phyloP scores from a whole-genome alignment of 2,113 vertebrate genomes.

The Vicugna pacos region DNA sequence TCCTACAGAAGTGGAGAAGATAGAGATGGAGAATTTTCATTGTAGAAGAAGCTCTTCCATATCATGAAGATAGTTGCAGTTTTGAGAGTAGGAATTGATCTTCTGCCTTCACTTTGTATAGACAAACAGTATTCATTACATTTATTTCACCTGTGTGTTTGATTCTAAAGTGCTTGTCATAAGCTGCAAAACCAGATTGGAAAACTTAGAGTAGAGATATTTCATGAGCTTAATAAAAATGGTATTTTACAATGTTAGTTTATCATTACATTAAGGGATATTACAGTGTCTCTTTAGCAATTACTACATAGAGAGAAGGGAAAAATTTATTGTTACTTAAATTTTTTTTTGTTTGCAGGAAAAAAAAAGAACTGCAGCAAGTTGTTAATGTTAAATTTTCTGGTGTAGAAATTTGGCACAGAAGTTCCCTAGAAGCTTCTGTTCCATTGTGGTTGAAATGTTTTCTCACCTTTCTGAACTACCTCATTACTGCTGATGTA shows the following conservation, averaged over 20 bases:
- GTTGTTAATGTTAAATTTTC: slow-evolving; percentile 2
- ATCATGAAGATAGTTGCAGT: background rate
- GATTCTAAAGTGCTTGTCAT: background rate
- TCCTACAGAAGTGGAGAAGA: background rate
- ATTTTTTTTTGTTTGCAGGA: slow-evolving; percentile 28
- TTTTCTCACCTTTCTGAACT: slow-evolving; percentile 69
- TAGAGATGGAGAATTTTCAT: background rate
- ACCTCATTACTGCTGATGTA: slow-evolving; percentile 49
- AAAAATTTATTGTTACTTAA: background rate
- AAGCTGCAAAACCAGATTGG: background rate
- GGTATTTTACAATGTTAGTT: background rate
- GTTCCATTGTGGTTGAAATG: slow-evolving; percentile 70
- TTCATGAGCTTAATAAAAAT: slow-evolving; percentile 55
- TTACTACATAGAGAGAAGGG: background rate
- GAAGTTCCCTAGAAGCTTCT: slow-evolving; percentile 56
- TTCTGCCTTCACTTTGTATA: background rate
- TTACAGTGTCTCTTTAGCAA: background rate
- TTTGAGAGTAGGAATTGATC: background rate
- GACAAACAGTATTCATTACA: background rate
- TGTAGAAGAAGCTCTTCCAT: background rate
- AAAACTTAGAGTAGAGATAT: slow-evolving; percentile 9
- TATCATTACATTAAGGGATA: background rate
- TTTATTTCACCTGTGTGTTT: background rate
- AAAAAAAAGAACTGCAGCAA: background rate
- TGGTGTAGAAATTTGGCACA: slow-evolving; percentile 14